phyloP scores from a whole-genome alignment of 2,797 vertebrate genomes.

The Pseudopleuronectes americanus region DNA sequence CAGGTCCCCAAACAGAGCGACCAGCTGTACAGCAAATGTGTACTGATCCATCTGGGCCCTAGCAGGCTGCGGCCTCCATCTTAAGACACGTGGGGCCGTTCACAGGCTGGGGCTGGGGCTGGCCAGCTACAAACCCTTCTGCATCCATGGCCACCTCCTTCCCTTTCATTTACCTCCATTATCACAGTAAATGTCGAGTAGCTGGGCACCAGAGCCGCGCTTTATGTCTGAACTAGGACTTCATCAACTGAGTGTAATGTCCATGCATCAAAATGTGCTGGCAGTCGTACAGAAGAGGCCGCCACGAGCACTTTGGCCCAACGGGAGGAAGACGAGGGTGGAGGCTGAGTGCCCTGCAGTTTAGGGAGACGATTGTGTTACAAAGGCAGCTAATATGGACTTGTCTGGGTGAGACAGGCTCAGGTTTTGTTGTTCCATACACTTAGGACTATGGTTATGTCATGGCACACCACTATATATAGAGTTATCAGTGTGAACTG shows the following conservation, averaged over 20 bases:
- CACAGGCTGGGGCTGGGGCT: conserved; percentile 76
- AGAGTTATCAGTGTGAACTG: conserved; percentile 98
- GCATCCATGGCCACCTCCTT: conserved; percentile 62
- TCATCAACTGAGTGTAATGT: conserved; percentile 65
- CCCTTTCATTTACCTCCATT: conserved; percentile 76
- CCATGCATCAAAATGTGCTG: conserved; percentile 88
- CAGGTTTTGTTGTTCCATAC: conserved; percentile 91
- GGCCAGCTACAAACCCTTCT: conserved; percentile 64
- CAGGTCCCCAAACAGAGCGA: conserved; percentile 95
- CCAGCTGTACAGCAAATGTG: conserved; percentile 98
- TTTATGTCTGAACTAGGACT: conserved; percentile 68
- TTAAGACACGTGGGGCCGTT: conserved; percentile 90
- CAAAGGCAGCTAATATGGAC: conserved; percentile 88
- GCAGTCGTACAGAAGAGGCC: conserved; percentile 89
- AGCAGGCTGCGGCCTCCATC: conserved; percentile 91
- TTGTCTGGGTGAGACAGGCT: conserved; percentile 76
- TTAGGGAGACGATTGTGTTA: conserved; percentile 78
- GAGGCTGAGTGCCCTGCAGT: conserved; percentile 68
- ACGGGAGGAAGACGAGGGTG: conserved; percentile 52
- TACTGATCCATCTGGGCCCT: conserved; percentile 93
- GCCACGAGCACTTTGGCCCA: conserved; percentile 82
- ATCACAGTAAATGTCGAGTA: conserved; percentile 77
- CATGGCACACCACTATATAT: conserved; percentile 93
- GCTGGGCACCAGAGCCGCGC: conserved; percentile 64
- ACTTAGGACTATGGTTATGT: conserved; percentile 86